These are phyloP conservation scores for Dorcus hopei DNA, from an alignment of 2,888 invertebrate species.

Conservation along the genomic window DNA sequence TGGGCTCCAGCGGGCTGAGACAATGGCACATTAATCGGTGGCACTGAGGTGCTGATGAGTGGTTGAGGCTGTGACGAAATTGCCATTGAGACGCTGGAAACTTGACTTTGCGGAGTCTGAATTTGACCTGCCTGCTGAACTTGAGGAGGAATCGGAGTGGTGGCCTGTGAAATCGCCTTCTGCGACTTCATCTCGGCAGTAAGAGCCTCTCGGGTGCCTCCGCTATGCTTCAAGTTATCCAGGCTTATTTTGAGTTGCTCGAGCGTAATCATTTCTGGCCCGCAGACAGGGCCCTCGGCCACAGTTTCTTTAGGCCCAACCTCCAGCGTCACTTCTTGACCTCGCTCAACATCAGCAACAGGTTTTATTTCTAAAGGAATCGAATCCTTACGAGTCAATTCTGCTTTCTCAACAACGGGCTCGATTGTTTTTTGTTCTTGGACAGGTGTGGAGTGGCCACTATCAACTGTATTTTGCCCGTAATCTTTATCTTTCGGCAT, in stretches of 20 bases:
- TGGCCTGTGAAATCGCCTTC: constrained; percentile 13
- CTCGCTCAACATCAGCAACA: constrained; percentile 33
- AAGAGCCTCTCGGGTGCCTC: constrained; percentile 24
- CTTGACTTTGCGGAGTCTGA: constrained; percentile 17
- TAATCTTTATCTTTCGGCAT: constrained; percentile 45
- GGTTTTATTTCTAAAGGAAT: constrained; percentile 32
- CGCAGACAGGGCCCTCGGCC: constrained; percentile 40
- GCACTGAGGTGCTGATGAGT: neutral
- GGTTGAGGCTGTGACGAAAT: constrained; percentile 2
- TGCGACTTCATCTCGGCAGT: constrained; percentile 19
- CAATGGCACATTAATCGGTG: neutral
- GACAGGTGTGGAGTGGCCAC: neutral
- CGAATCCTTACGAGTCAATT: constrained; percentile 26
- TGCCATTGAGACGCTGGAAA: constrained; percentile 12
- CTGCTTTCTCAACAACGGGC: constrained; percentile 26
- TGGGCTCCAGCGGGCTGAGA: neutral
- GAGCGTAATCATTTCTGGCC: constrained; percentile 52
- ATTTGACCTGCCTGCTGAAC: constrained; percentile 12
- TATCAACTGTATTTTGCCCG: constrained; percentile 19
- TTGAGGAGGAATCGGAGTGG: constrained; percentile 15
- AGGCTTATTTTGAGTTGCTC: constrained; percentile 58
- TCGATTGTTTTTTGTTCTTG: constrained; percentile 4
- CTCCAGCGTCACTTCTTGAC: constrained; percentile 25
- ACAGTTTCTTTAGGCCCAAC: constrained; percentile 24
- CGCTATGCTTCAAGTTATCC: constrained; percentile 52